Evolutionary conservation across 2,797 vertebrate genomes (phyloP).

Genomic region (Diplodus sargus): DNA sequence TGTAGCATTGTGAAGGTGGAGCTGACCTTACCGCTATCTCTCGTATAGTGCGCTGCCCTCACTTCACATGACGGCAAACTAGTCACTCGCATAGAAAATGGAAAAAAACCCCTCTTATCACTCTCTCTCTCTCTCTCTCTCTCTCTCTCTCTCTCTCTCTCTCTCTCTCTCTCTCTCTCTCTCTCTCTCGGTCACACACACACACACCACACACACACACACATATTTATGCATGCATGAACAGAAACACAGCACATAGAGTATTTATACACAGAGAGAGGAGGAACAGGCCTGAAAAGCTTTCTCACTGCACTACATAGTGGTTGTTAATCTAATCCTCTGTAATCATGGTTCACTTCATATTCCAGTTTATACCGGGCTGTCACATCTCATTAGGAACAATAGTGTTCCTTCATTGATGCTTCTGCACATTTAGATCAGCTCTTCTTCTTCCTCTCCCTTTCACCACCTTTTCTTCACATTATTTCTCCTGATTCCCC

Average conservation of each 20-base stretch:
- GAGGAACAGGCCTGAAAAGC: slow-evolving; percentile 69
- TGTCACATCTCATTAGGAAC: slow-evolving; percentile 80
- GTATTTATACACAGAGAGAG: slow-evolving; percentile 61
- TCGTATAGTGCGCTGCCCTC: slow-evolving; percentile 57
- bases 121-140: not conserved
- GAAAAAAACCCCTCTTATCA: not conserved
- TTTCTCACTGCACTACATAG: slow-evolving; percentile 67
- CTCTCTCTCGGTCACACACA: slow-evolving; percentile 1
- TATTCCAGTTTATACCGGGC: slow-evolving; percentile 79
- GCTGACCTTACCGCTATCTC: slow-evolving; percentile 78
- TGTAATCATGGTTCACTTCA: slow-evolving; percentile 82
- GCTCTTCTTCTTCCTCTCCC: slow-evolving; percentile 35
- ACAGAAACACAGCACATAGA: slow-evolving; percentile 54
- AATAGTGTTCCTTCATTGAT: slow-evolving; percentile 69
- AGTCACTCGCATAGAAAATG: slow-evolving; percentile 40
- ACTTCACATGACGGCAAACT: slow-evolving; percentile 56
- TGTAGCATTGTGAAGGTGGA: slow-evolving; percentile 78
- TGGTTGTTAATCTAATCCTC: slow-evolving; percentile 80
- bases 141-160: too few species aligned
- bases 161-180: too few species aligned
- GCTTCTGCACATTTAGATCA: slow-evolving; percentile 65
- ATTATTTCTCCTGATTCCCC: slow-evolving; percentile 20
- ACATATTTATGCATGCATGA: slow-evolving; percentile 53
- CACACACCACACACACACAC: slow-evolving; percentile 13
- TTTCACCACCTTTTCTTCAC: slow-evolving; percentile 50